These are phyloP conservation scores for Epinotia ramella DNA, from an alignment of 2,888 invertebrate genomes.

Conservation along the genomic window DNA sequence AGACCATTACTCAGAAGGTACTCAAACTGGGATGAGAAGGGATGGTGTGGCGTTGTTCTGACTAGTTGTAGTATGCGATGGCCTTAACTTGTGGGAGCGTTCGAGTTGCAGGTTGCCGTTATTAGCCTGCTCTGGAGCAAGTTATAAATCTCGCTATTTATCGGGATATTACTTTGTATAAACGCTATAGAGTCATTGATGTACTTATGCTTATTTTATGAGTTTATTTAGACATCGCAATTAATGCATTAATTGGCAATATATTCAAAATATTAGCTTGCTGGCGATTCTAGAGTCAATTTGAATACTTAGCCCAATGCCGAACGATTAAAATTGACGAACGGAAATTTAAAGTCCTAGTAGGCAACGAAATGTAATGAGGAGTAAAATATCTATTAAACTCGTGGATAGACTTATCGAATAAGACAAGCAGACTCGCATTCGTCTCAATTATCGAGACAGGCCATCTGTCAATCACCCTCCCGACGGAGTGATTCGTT, in stretches of 20 bases:
- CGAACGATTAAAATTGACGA: neutral
- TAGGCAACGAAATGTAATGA: constrained; percentile 35
- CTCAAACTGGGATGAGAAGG: neutral
- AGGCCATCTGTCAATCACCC: constrained; percentile 82
- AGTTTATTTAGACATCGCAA: neutral
- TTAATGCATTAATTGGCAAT: neutral
- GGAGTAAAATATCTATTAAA: constrained; percentile 60
- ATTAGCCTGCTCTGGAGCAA: constrained; percentile 22
- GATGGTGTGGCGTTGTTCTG: neutral
- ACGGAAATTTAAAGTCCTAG: neutral
- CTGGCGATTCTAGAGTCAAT: neutral
- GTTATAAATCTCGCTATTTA: constrained; percentile 22
- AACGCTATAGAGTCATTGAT: neutral
- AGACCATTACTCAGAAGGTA: neutral
- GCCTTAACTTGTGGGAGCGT: constrained; percentile 15
- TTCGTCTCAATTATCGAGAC: constrained; percentile 82
- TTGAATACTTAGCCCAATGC: too few relatives aligned
- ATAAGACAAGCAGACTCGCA: constrained; percentile 70
- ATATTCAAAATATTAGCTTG: neutral
- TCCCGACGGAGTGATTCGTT: constrained; percentile 80
- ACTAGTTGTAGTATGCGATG: neutral
- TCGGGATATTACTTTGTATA: constrained; percentile 32
- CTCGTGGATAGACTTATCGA: constrained; percentile 66
- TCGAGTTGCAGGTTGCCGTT: constrained; percentile 34
- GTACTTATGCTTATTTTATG: neutral